Base-by-base conservation (phyloP, 2,113 vertebrate genomes). In the Geothlypis trichas region DNA sequence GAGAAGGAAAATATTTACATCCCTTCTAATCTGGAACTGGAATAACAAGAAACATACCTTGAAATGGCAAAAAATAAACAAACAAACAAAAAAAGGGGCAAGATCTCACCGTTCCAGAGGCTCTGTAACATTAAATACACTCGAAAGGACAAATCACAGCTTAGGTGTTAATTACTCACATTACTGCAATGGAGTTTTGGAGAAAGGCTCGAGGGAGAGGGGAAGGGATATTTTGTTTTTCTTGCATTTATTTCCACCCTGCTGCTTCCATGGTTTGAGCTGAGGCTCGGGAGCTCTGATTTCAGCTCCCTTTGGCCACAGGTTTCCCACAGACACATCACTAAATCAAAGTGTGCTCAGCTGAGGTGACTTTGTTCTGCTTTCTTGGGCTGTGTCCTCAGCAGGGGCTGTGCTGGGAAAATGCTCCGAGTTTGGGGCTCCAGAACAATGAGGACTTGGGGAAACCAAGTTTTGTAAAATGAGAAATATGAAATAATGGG, bases 61-160 rank as follows among this genome's bases (percentile, higher is more conserved):
- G 37, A 73, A 86, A 49, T 76, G 63, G 44, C 12, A 69, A 71
- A 44, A 15, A 66, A 59, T 41, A 44, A 18, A 39, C 37, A 39
- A 39, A 39, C 37, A 39, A 54, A 11, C 5, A 23, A 57, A 51
- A 33, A 46, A 19, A 5, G 12, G 8, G 55, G 35, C 30, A 46
- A 85, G 76, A 78, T 41, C 37, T 19, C 51, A 10, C 58, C 51
- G 65, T 95, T 91, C 57, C 77, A 86, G 47, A 28, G 41, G 49
- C 31, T 49, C 57, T 63, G 51, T 83, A 52, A 51, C 20, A 37
- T 52, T 39, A 23, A 71, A 47, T 30, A 39, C 35, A 59, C 54
- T 24, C 41, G 59, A 81, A 89, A 95, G 87, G 95, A 89, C 23
- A 95, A 95, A 95, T 61, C 35, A 8, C 30, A 19, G 73, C 86